Conservation (phyloP, 2,113 vertebrate genomes). For the Eidolon helvum region DNA sequence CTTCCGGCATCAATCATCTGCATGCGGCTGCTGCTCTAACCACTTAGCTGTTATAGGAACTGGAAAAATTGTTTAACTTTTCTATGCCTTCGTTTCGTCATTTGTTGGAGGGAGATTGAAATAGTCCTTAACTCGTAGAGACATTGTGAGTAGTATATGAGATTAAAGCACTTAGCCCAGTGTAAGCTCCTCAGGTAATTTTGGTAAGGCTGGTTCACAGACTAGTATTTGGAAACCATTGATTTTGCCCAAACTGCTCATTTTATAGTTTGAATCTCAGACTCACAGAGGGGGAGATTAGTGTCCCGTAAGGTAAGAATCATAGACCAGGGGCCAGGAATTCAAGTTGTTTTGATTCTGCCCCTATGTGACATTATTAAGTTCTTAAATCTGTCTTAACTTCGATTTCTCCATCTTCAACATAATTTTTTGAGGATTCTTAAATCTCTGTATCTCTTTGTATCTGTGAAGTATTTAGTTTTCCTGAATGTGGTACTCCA, state of each 20-base stretch:
- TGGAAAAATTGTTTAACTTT: not conserved
- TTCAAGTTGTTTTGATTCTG: not conserved
- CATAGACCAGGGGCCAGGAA: not conserved
- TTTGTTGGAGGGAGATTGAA: conserved; percentile 10
- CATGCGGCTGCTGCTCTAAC: not conserved
- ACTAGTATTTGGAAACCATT: not conserved
- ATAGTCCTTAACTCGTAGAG: not conserved
- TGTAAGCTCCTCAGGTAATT: not conserved
- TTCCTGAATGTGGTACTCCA: not conserved
- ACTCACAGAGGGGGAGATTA: not conserved
- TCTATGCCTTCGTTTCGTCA: not conserved
- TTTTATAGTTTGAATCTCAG: not conserved
- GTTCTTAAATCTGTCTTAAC: not conserved
- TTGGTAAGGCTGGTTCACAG: not conserved
- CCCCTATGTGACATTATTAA: not conserved
- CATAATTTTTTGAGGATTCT: conserved; percentile 9
- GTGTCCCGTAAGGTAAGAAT: not conserved
- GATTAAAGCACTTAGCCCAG: not conserved
- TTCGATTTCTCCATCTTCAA: not conserved
- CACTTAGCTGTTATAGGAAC: not conserved
- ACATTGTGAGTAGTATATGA: not conserved
- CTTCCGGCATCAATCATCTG: not conserved
- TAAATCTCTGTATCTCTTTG: not conserved
- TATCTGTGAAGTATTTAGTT: not conserved
- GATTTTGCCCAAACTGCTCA: not conserved